Evolutionary conservation across 2,113 vertebrate genomes (phyloP).

Genomic region (Tauraco erythrolophus): DNA sequence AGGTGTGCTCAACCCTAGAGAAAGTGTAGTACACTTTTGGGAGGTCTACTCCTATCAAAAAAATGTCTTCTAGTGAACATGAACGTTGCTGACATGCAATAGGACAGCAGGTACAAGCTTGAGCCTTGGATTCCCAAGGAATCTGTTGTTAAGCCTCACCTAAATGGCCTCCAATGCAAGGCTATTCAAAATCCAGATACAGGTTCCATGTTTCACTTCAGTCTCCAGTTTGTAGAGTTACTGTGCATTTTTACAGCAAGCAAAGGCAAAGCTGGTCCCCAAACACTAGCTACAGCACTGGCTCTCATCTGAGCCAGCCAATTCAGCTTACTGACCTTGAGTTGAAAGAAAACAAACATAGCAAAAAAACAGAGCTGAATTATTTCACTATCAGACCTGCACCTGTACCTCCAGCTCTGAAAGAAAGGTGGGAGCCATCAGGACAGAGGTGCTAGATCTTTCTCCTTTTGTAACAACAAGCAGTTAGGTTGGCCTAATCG

Average conservation of each 20-base stretch:
- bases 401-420: neutral
- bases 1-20: neutral
- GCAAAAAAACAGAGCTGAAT: neutral
- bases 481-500: neutral
- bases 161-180: neutral
- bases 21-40: neutral
- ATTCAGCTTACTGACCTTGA: neutral
- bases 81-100: neutral
- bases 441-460: neutral
- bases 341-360: neutral
- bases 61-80: neutral
- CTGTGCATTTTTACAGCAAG: neutral
- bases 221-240: neutral
- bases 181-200: neutral
- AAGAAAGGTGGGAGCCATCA: neutral
- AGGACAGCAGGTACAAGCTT: accelerated
- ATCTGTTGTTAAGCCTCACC: neutral
- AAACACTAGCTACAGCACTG: neutral
- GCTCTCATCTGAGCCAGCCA: neutral
- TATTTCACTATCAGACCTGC: neutral
- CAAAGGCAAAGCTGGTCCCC: neutral
- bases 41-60: neutral
- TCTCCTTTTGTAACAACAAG: neutral
- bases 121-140: neutral
- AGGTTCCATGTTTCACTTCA: neutral